Base-by-base conservation (phyloP, 2,113 vertebrate species). In the Dipodomys stephensi region DNA sequence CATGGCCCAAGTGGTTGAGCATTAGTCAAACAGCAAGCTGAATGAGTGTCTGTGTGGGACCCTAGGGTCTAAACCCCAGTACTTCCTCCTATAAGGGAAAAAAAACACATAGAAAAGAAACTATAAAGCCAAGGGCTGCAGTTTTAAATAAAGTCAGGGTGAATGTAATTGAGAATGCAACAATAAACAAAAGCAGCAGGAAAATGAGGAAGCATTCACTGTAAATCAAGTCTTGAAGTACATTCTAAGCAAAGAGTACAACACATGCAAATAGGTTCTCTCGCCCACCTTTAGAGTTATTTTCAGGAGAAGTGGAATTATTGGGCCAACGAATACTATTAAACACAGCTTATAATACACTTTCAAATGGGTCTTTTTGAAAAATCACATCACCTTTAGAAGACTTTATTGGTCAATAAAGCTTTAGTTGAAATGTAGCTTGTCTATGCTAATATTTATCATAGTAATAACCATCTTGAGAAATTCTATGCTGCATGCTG, bases 361-460 rank as follows among this genome's bases (percentile, higher is more conserved):
- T 94, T 94, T 76, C 44, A 39, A 84, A 64, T 67, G 19, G n/a
- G 72, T 53, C 65, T 79, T 74, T 89, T 53, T 16, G 15, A 57
- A 57, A 57, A 32, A 81, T 76, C 8, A 83, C 23, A 4, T 81
- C 74, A 78, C 69, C 44, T 46, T 92, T 53, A 86, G 12, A 78
- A 12, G 4, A 83, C 83, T 87, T 87, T 88, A 60, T 72, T 88
- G 44, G 1, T 76, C 67, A 35, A 9, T 77, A 39, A 82, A 89
- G 9, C n/a, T 94, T 73, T 83, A 78, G 16, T 49, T 73, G n/a
- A 89, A 95, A 91, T 76, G 11, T 7, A 81, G 1, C 84, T 88
- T 88, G 4, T 90, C 80, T 12, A 3, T 44, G 49, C 7, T 60
- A 74, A 72, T 83, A 69, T 62, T 68, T 87, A 76, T 60, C 35